A percentile compares a stretch with the other conserved stretches of the same genome.
Evolutionary conservation across 2,113 vertebrate species (phyloP).

Genomic region (Scopus umbretta): DNA sequence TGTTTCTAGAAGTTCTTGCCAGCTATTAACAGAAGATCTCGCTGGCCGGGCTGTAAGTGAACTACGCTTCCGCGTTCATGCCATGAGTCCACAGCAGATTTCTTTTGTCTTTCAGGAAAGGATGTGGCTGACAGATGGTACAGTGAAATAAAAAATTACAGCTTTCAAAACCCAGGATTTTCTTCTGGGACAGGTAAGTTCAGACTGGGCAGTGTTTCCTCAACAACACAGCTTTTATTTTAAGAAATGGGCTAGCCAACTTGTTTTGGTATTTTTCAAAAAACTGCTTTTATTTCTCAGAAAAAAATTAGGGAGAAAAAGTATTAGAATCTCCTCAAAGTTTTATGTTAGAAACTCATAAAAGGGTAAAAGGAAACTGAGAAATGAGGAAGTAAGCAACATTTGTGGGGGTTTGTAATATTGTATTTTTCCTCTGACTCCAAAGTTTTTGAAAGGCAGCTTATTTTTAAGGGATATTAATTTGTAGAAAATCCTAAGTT

Average conservation of each 20-base stretch:
- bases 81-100: neutral
- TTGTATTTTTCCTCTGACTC: neutral
- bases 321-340: neutral
- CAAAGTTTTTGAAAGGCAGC: neutral
- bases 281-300: neutral
- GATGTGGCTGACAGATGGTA: constrained; percentile 97
- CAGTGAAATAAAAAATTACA: constrained; percentile 94
- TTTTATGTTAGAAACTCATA: neutral
- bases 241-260: neutral
- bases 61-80: neutral
- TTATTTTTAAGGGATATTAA: neutral
- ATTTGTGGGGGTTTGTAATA: neutral
- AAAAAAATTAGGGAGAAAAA: neutral
- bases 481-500: neutral
- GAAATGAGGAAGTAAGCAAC: neutral
- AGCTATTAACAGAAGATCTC: neutral
- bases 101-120: constrained; percentile 76
- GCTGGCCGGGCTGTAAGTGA: neutral
- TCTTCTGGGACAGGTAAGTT: constrained; percentile 91
- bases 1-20: neutral
- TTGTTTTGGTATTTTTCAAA: neutral
- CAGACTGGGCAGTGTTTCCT: neutral
- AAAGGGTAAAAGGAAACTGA: neutral
- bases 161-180: constrained; percentile 92
- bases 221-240: neutral